Base-by-base conservation (phyloP, 2,113 vertebrate species). In the Siniperca chuatsi region DNA sequence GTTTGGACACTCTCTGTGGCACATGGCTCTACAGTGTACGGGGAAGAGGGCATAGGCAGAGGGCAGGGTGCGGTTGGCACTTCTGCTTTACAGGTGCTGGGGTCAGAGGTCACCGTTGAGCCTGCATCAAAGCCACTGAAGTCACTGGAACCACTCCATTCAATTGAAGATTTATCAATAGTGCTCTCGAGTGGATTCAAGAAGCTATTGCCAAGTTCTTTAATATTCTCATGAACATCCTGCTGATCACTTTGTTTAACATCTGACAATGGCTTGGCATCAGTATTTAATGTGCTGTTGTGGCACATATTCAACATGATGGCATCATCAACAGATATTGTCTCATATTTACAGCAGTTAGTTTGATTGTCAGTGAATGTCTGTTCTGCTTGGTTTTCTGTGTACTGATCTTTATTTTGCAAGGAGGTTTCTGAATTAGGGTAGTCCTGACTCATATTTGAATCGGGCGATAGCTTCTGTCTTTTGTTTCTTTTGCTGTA, bases 401-500 rank as follows among this genome's bases (percentile, higher is more conserved):
- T 87, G 16, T 90, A 86, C 67, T 91, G 87, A 61, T 96, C 91
- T 88, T 89, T 92, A 42, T 74, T 94, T 54, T 87, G 94, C 79
- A 83, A 21, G n/a, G 90, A 90, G 6, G 81, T 82, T 55, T 91
- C 88, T 75, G 90, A 25, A 9, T 88, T 48, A 77, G 81, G 44
- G 78, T 61, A 90, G 18, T 89, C 92, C 72, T 88, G 84, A 64
- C 79, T 55, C 6, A 54, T 57, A 70, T 86, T 71, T 44, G 91
- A 72, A 82, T 87, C 5, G 0, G 92, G 66, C 0, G 78, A 89
- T 23, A 95, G 89, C 74, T 95, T 96, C 76, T 92, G 95, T 82
- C 93, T 97, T 94, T 97, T 96, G 84, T 95, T 95, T 81, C 95
- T 96, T 89, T 98, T 99, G 82, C 97, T 96, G 0, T 98, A 99